Conservation (phyloP, 2,797 vertebrate species). For the Poeciliopsis infans region DNA sequence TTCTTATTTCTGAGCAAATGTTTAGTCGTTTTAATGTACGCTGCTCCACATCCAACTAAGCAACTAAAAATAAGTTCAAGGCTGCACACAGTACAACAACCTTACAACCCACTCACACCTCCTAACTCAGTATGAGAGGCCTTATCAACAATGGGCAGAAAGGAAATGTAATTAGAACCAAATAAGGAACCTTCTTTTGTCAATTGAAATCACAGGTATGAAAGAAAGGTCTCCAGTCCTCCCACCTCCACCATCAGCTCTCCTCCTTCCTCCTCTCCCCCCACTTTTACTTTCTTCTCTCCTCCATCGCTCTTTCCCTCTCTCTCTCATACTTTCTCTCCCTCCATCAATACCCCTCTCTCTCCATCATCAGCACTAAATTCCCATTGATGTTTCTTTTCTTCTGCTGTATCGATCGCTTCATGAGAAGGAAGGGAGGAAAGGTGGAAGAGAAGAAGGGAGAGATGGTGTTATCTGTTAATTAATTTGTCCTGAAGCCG, state of each 20-base stretch:
- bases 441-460: slow-evolving; percentile 87
- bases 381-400: slow-evolving; percentile 99
- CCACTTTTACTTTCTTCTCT: slow-evolving; percentile 60
- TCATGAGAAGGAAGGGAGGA: slow-evolving; percentile 98
- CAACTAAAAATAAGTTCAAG: slow-evolving; percentile 2
- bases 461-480: slow-evolving; percentile 95
- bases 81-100: slow-evolving; percentile 1
- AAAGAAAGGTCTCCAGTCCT: slow-evolving; percentile 81
- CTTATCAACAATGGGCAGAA: slow-evolving; percentile 74
- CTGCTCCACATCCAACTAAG: slow-evolving; percentile 9
- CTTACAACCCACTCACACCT: slow-evolving; percentile 40
- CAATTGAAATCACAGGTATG: slow-evolving; percentile 91
- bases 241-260: slow-evolving; percentile 36
- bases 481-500: slow-evolving; percentile 99
- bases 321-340: slow-evolving; percentile 50
- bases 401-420: slow-evolving; percentile 98
- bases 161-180: slow-evolving; percentile 80
- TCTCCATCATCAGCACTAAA: slow-evolving; percentile 99
- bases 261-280: slow-evolving; percentile 40
- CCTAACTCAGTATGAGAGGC: slow-evolving; percentile 56
- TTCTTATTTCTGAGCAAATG: slow-evolving; percentile 16
- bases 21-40: slow-evolving; percentile 23
- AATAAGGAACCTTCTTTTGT: slow-evolving; percentile 79
- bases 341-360: slow-evolving; percentile 91
- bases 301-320: slow-evolving; percentile 56